Evolutionary conservation across 2,113 vertebrate species (phyloP), one percentile per base, ranked within the genome.

Genomic region (Desmodus rotundus): DNA sequence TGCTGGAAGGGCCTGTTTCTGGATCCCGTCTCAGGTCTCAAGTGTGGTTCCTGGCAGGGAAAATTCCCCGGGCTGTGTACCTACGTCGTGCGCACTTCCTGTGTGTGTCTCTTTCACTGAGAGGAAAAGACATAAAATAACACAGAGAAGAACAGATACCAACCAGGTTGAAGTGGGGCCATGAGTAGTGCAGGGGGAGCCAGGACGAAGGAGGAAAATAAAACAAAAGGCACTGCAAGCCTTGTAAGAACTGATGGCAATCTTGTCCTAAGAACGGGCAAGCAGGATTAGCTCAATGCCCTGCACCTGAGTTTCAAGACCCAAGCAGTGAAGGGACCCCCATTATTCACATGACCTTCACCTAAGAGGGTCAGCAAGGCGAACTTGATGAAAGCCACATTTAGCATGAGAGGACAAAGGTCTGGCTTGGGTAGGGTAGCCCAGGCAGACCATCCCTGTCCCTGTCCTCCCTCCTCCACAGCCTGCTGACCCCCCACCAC

Each of bases 401-500:
- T 68, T 3, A 9, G 41, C 58, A 4, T 0, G 0, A 50, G 67
- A 87, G 13, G 58, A 54, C 73, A 1, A 31, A 58, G 54, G 16
- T 45, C 31, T 56, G 73, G 36, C 89, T 92, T 17, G 19, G 56
- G 67, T 12, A 4, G 10, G 15, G 65, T 0, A 1, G 22, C 47
- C 50, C 41, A 5, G 78, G 52, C 1, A 1, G 52, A 24, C 74
- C 2, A 2, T 24, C 76, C 38, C 61, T 41, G 7, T 13, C 80
- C 96, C 89, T 17, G 28, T 24, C 14, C 61, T 56, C 41, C 45
- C 67, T 87, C 58, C 91, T 41, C 81, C 65, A n/a, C 91, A 81
- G 72, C 73, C 91, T 31, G 11, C 61, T 24, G 72, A 78, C 74
- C 87, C 85, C 63, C 28, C 61, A 14, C 45, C 47, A 36, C 74